Percentiles rank a stretch among this genome's conserved stretches.
Evolutionary conservation across 2,797 vertebrate genomes (phyloP).

Genomic region (Dendrocincla tyrannina): DNA sequence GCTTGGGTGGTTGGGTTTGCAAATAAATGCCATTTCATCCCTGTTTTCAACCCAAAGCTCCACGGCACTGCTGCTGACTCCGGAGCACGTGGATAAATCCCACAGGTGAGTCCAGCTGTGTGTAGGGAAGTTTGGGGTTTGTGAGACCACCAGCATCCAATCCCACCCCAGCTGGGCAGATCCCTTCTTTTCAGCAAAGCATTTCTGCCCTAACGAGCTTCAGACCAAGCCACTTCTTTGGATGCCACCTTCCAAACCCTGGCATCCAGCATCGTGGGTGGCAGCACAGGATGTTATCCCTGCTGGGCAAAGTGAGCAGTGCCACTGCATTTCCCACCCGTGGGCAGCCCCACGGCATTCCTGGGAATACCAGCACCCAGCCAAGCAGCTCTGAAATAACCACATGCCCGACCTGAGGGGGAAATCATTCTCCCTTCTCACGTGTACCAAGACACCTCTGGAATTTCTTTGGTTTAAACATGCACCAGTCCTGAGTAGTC

Average conservation of each 20-base stretch:
- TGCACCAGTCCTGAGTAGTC: not conserved
- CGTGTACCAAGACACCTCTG: rapidly evolving
- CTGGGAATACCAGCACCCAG: not conserved
- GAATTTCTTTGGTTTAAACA: not conserved
- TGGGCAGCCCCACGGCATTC: rapidly evolving
- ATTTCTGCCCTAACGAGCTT: not conserved
- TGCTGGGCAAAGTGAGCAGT: rapidly evolving
- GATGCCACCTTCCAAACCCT: not conserved
- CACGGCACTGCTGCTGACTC: not conserved
- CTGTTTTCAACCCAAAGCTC: not conserved
- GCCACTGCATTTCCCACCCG: not conserved
- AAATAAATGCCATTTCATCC: not conserved
- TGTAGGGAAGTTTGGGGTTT: not conserved
- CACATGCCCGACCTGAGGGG: not conserved
- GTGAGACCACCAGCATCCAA: not conserved
- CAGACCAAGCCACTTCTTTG: not conserved
- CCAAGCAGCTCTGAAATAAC: not conserved
- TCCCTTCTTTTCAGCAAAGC: not conserved
- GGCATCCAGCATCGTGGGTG: not conserved
- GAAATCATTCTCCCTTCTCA: not conserved
- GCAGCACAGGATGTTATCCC: not conserved
- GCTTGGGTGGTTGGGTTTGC: not conserved
- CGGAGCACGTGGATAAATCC: rapidly evolving
- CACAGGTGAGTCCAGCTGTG: rapidly evolving
- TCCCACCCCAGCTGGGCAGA: not conserved